A percentile compares a stretch with the other conserved stretches of the same genome.
These are phyloP conservation scores for Tipula helvola DNA, from an alignment of 2,888 invertebrate genomes.

Conservation along the genomic window DNA sequence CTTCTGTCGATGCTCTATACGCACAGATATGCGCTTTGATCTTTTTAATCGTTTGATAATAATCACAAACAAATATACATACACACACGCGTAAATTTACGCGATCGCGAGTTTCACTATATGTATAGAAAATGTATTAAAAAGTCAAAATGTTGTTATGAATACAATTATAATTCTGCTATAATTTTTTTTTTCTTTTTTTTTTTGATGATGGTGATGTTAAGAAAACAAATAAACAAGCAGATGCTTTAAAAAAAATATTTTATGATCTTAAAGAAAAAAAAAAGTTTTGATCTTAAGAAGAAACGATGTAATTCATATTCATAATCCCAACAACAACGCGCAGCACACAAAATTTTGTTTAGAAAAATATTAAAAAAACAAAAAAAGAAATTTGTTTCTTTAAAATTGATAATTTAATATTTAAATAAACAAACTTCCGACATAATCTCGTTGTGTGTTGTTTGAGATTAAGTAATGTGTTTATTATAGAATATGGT, in stretches of 20 bases:
- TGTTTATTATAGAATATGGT: background rate
- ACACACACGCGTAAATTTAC: background rate
- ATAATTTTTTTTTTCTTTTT: background rate
- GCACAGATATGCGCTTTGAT: background rate
- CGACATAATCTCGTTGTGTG: background rate
- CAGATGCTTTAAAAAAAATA: background rate
- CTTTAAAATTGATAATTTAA: background rate
- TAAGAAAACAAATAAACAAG: background rate
- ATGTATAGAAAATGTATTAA: background rate
- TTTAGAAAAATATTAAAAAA: background rate
- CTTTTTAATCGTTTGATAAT: background rate
- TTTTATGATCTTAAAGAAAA: background rate
- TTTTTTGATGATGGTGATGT: background rate
- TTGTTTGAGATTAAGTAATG: background rate
- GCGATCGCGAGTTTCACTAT: background rate
- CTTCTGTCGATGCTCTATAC: background rate
- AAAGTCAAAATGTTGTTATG: background rate
- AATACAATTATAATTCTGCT: background rate
- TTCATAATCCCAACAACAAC: background rate
- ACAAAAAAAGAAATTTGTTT: background rate
- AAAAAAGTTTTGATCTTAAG: background rate
- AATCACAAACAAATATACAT: background rate
- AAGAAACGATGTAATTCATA: background rate
- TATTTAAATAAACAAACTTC: constrained; percentile 4
- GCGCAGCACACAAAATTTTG: background rate